Percentiles rank a stretch among this genome's conserved stretches.
Conservation (phyloP, 2,888 invertebrate genomes). For the Alcis repandata region DNA sequence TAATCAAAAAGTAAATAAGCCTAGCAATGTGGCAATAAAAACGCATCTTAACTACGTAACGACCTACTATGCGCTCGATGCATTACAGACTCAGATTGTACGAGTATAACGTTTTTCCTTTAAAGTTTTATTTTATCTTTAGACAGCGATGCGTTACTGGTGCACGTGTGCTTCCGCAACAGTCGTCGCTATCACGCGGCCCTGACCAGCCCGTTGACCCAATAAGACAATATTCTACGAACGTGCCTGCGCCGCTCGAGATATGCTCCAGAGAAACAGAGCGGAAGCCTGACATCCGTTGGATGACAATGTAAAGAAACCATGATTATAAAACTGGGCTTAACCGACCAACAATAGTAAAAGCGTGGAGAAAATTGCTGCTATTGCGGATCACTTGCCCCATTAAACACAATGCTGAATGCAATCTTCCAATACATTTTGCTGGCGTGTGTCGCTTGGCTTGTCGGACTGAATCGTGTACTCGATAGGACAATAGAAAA, state of each 20-base stretch:
- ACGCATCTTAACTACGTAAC: slow-evolving; percentile 9
- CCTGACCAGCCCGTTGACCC: slow-evolving; percentile 31
- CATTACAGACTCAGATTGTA: slow-evolving; percentile 10
- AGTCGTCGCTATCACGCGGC: slow-evolving; percentile 51
- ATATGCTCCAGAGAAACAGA: slow-evolving; percentile 21
- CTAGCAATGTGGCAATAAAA: slow-evolving; percentile 7
- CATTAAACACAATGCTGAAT: slow-evolving; percentile 56
- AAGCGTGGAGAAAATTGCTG: slow-evolving; percentile 46
- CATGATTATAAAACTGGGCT: slow-evolving; percentile 21
- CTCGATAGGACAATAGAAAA: slow-evolving; percentile 39
- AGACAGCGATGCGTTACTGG: slow-evolving; percentile 40
- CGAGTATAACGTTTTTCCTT: slow-evolving; percentile 15
- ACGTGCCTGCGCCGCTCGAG: slow-evolving; percentile 41
- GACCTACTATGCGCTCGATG: background rate
- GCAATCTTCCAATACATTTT: slow-evolving; percentile 29
- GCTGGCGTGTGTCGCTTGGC: slow-evolving; percentile 17
- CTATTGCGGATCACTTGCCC: slow-evolving; percentile 56
- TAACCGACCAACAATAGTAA: slow-evolving; percentile 51
- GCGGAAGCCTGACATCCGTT: slow-evolving; percentile 6
- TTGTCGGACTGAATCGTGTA: slow-evolving; percentile 7
- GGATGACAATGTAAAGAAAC: slow-evolving; percentile 5
- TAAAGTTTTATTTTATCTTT: slow-evolving; percentile 39
- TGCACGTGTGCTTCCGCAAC: slow-evolving; percentile 60
- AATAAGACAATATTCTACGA: slow-evolving; percentile 54
- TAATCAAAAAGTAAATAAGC: slow-evolving; percentile 10